Base-by-base conservation (phyloP, 2,888 invertebrate species). In the Malthinus seriepunctatus region DNA sequence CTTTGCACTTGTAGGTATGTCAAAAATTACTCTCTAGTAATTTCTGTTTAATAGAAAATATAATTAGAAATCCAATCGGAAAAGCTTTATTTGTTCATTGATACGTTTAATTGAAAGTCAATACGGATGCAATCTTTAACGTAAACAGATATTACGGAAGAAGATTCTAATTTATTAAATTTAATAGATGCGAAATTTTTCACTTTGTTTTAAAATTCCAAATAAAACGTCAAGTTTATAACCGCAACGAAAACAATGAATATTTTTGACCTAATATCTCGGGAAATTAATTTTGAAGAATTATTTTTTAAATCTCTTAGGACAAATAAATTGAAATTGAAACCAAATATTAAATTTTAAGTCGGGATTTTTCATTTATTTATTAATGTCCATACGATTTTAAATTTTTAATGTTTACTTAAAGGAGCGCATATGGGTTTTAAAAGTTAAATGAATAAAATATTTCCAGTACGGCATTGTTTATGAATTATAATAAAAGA, bases 311-410 rank as follows among this genome's bases (percentile, higher is more conserved):
- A 45, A 34, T 44, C 56, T 56, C 56, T n/a, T 34, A 49, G 50
- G 56, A 56, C 56, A 50, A 50, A 56, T 56, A 56, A 45, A 56
- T 56, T 50, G 56, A 35, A 56, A 56, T 56, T 56, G 56, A 56
- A 56, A 56, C 56, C 56, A 56, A 56, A 56, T 56, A 56, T 56
- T 56, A 56, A 56, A 56, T 56, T 56, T 49, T 15, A 23, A 23
- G 23, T 23, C 5, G 23, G 23, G 23, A 23, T 23, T 3, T 23
- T 3, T 23, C 23, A 10, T 35, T 35, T 23, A 23, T 23, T 23
- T 23, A 23, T 23, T 23, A 23, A 23, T 5, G 23, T 23, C 23
- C 23, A 5, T 23, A 23, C 23, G 23, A 5, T 5, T 23, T 3
- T 2, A 3, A 23, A 23, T 23, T 23, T 3, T 2, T 23, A 23